These are phyloP conservation scores for Crypturellus undulatus DNA, from an alignment of 2,113 vertebrate species.

Conservation along the genomic window DNA sequence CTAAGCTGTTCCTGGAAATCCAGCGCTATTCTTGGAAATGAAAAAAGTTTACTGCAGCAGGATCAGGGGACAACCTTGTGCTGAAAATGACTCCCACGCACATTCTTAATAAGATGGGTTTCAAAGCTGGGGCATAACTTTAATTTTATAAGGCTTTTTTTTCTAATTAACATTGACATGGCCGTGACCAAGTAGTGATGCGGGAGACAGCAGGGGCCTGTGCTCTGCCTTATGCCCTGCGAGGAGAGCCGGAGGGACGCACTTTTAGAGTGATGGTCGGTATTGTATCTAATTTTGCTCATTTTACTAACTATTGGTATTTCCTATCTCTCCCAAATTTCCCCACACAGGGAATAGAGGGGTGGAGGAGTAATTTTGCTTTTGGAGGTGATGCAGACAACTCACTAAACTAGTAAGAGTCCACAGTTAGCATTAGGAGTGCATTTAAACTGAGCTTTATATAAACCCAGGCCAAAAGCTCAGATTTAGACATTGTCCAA, in stretches of 20 bases:
- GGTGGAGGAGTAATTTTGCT: background rate
- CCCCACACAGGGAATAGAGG: background rate
- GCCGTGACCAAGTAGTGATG: accelerated
- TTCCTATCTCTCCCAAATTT: background rate
- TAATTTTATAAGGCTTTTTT: background rate
- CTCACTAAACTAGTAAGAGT: background rate
- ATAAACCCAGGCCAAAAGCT: background rate
- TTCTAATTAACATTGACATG: background rate
- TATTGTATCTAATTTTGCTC: background rate
- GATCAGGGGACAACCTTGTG: background rate
- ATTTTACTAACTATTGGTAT: background rate
- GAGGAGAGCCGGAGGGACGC: background rate
- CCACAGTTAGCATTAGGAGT: background rate
- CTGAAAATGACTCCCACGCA: background rate
- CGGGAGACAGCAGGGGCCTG: background rate
- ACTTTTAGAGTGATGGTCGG: background rate
- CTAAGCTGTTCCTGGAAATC: background rate
- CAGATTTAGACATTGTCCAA: background rate
- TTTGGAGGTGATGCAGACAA: background rate
- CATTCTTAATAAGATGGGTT: background rate
- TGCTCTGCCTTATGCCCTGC: background rate
- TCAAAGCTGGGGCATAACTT: background rate
- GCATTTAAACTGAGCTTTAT: background rate
- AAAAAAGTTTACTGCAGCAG: background rate
- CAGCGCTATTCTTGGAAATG: background rate